phyloP scores from a whole-genome alignment of 2,113 vertebrate genomes.

The Aldabrachelys gigantea region DNA sequence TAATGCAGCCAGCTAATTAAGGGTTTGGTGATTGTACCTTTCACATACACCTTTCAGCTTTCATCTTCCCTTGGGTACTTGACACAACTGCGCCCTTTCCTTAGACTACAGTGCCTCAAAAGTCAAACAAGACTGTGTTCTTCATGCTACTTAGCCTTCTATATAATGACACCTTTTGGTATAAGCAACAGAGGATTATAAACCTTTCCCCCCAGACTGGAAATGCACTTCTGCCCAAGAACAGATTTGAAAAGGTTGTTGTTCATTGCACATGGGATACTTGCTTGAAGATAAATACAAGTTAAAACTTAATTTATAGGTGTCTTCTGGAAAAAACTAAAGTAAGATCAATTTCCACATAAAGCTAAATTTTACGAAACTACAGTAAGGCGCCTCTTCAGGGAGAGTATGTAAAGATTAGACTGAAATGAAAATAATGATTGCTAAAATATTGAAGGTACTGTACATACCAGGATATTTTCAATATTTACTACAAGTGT shows the following conservation, averaged over 20 bases:
- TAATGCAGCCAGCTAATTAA: neutral
- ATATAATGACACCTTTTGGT: slow-evolving; percentile 3
- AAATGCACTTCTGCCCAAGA: slow-evolving; percentile 27
- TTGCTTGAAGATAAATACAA: slow-evolving; percentile 33
- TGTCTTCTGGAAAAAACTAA: slow-evolving; percentile 70
- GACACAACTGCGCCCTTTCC: slow-evolving; percentile 20
- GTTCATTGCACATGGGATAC: neutral
- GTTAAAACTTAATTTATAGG: neutral
- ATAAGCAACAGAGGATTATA: slow-evolving; percentile 17
- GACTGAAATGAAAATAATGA: slow-evolving; percentile 43
- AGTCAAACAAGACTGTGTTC: neutral
- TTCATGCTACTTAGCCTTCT: slow-evolving; percentile 29
- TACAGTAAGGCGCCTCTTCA: slow-evolving; percentile 47
- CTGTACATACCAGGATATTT: slow-evolving; percentile 28
- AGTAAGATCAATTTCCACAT: slow-evolving; percentile 61
- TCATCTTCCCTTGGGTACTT: slow-evolving; percentile 53
- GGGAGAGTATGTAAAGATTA: slow-evolving; percentile 29
- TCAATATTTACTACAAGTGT: slow-evolving; percentile 41
- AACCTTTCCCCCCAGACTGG: neutral
- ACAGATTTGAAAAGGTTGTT: neutral
- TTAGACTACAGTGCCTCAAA: slow-evolving; percentile 39
- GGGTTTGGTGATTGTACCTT: slow-evolving; percentile 1
- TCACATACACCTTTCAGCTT: slow-evolving; percentile 35
- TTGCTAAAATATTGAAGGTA: neutral
- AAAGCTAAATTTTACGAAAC: slow-evolving; percentile 54